Evolutionary conservation across 37 sponge, comb jelly and placozoan species (phyloP).

Genomic region (Petrosia ficiformis): DNA sequence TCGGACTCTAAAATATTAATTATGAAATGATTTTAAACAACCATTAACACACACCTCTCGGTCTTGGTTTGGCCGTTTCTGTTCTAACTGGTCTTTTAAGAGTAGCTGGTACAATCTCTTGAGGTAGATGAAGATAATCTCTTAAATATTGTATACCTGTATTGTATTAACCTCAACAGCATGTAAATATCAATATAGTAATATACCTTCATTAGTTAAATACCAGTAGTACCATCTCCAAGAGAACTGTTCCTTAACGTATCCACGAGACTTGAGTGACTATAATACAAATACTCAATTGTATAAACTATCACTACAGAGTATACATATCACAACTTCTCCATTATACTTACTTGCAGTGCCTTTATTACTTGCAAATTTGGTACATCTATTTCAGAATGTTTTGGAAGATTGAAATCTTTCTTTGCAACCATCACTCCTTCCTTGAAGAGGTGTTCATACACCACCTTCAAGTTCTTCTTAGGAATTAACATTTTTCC

Average conservation of each 20-base stretch:
- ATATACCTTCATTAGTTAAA: constrained; percentile 90
- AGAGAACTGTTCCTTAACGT: constrained; percentile 91
- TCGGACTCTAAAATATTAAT: too few species aligned
- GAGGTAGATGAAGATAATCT: constrained; percentile 93
- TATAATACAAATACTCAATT: constrained; percentile 15
- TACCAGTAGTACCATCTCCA: constrained; percentile 98
- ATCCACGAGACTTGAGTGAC: constrained; percentile 89
- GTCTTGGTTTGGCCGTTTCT: constrained; percentile 64
- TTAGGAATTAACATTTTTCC: constrained; percentile 92
- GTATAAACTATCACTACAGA: not conserved
- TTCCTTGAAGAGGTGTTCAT: constrained; percentile 96
- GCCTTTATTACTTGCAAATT: constrained; percentile 97
- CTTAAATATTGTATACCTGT: constrained; percentile 89
- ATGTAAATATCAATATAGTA: not conserved
- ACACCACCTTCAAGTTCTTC: constrained; percentile 87
- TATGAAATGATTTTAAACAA: too few species aligned
- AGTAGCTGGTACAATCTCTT: constrained; percentile 95
- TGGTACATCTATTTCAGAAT: constrained; percentile 81
- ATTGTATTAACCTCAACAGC: not conserved
- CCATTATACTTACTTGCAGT: constrained; percentile 64
- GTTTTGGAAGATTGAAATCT: constrained; percentile 83
- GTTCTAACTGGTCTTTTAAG: constrained; percentile 84
- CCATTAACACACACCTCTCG: constrained; percentile 51
- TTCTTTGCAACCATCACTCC: constrained; percentile 98
- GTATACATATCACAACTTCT: not conserved